Conservation (phyloP, 2,113 vertebrate genomes). For the Marcusenius ussheri region DNA sequence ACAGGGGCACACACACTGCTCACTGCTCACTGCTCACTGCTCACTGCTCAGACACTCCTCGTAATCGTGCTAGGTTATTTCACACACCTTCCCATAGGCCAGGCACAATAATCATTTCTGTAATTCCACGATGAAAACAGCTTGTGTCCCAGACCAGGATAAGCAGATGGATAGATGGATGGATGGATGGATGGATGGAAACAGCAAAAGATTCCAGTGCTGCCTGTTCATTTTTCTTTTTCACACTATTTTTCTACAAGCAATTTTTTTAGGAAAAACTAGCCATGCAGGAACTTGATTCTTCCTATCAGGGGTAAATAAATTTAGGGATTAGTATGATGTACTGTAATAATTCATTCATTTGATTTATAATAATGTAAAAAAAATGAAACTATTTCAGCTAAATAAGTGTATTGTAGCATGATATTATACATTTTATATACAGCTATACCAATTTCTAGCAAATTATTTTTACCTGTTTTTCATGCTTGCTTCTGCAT, state of each 20-base stretch:
- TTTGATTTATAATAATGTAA: background rate
- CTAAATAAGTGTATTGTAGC: background rate
- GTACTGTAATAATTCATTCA: background rate
- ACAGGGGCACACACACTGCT: background rate
- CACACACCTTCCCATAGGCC: conserved; percentile 12
- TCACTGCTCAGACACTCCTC: background rate
- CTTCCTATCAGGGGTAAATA: background rate
- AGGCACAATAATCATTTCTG: background rate
- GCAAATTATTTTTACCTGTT: background rate
- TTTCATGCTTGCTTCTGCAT: background rate
- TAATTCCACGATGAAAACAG: background rate
- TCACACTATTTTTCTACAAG: background rate
- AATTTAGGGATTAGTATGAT: background rate
- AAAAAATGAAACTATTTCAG: background rate
- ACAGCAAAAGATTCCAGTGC: background rate
- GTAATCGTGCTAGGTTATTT: conserved; percentile 5
- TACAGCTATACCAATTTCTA: background rate
- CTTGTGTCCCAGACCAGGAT: background rate
- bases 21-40: background rate
- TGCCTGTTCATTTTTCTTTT: background rate
- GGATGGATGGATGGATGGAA: background rate
- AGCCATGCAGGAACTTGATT: background rate
- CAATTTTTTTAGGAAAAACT: background rate
- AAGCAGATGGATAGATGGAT: background rate
- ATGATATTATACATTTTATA: background rate